phyloP scores from a whole-genome alignment of 2,888 invertebrate species.

The Tholera decimalis region DNA sequence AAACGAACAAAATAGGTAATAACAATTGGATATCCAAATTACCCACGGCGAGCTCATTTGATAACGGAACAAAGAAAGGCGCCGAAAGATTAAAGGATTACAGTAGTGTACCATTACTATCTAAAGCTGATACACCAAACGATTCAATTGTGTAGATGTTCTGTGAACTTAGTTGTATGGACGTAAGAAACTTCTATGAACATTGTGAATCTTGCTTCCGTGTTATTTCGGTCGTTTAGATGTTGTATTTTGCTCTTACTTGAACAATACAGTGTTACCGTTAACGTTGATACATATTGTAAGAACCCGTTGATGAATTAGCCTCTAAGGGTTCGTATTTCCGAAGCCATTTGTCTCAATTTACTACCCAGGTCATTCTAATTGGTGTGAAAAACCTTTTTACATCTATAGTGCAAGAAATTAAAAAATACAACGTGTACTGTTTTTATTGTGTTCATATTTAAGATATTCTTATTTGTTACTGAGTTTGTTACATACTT shows the following conservation, averaged over 20 bases:
- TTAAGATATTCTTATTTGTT: slow-evolving; percentile 5
- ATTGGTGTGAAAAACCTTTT: not conserved
- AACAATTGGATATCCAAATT: slow-evolving; percentile 89
- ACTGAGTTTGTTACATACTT: slow-evolving; percentile 13
- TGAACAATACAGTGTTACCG: slow-evolving; percentile 15
- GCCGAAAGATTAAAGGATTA: slow-evolving; percentile 86
- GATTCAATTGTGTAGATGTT: slow-evolving; percentile 84
- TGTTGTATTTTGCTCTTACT: slow-evolving; percentile 35
- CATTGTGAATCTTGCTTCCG: slow-evolving; percentile 44
- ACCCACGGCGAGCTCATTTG: slow-evolving; percentile 87
- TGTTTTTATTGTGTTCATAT: slow-evolving; percentile 15
- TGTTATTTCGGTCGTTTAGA: slow-evolving; percentile 46
- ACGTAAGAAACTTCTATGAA: slow-evolving; percentile 18
- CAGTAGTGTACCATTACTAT: slow-evolving; percentile 87
- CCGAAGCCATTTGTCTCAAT: slow-evolving; percentile 45
- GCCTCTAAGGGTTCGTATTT: slow-evolving; percentile 30
- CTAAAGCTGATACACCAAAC: slow-evolving; percentile 84
- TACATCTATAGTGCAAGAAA: not conserved
- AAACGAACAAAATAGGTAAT: slow-evolving; percentile 85
- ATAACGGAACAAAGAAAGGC: slow-evolving; percentile 82
- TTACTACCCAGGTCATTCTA: slow-evolving; percentile 20
- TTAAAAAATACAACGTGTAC: not conserved
- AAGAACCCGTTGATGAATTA: slow-evolving; percentile 13
- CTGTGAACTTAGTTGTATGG: slow-evolving; percentile 42
- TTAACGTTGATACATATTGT: slow-evolving; percentile 17